These are phyloP conservation scores for Trachymyrmex septentrionalis DNA, from an alignment of 1,140 invertebrate species.

Conservation along the genomic window DNA sequence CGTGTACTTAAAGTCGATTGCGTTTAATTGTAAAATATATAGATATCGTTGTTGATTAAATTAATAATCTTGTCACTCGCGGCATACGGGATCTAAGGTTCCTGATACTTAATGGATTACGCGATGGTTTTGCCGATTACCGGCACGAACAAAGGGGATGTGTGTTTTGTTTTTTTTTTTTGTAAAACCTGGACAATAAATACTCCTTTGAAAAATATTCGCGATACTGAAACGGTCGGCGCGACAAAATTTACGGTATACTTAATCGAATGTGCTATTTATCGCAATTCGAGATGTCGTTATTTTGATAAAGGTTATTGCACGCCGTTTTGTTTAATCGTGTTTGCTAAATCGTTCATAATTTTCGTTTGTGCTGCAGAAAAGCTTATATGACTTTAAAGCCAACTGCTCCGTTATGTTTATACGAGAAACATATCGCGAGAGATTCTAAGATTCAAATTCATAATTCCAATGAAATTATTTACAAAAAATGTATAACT, in stretches of 20 bases:
- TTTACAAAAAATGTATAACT: background rate
- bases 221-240: background rate
- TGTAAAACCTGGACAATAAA: constrained; percentile 46
- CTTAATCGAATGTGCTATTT: constrained; percentile 56
- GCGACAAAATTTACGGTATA: constrained; percentile 47
- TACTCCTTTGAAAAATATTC: constrained; percentile 49
- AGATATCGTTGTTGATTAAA: constrained; percentile 4
- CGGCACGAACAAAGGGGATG: background rate
- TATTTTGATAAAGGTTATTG: constrained; percentile 63
- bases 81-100: background rate
- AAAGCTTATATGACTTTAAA: background rate
- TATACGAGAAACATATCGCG: background rate
- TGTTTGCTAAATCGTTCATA: constrained; percentile 24
- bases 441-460: constrained; percentile 2
- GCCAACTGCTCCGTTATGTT: background rate
- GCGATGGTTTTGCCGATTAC: background rate
- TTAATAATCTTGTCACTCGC: constrained; percentile 9
- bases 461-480: background rate
- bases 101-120: background rate
- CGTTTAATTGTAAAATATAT: background rate
- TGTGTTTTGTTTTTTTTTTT: constrained; percentile 26
- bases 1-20: background rate
- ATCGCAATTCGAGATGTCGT: constrained; percentile 57
- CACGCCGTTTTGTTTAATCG: constrained; percentile 50
- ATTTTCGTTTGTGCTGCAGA: constrained; percentile 31